Evolutionary conservation across 2,888 invertebrate genomes (phyloP).

Genomic region (Orthonychiurus folsomi): DNA sequence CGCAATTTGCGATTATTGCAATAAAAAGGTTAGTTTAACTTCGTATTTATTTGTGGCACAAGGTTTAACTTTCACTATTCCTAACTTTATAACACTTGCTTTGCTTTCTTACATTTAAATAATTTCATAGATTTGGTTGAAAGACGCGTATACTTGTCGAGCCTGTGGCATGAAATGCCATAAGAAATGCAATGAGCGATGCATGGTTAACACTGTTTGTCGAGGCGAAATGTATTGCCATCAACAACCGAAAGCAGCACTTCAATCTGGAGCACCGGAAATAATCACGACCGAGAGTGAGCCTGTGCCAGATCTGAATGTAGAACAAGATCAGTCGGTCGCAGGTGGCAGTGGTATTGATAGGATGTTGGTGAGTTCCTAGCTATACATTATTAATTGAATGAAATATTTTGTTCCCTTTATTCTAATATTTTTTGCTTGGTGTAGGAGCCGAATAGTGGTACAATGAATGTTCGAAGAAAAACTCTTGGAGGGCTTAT

Average conservation of each 20-base stretch:
- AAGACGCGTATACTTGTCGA: slow-evolving; percentile 86
- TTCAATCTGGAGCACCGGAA: slow-evolving; percentile 26
- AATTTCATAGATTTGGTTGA: slow-evolving; percentile 74
- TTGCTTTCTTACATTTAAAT: slow-evolving; percentile 6
- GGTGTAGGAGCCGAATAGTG: background rate
- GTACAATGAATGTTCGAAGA: slow-evolving; percentile 21
- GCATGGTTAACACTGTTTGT: slow-evolving; percentile 63
- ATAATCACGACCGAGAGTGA: slow-evolving; percentile 38
- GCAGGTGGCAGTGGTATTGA: background rate
- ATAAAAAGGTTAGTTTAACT: slow-evolving; percentile 83
- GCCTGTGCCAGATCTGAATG: slow-evolving; percentile 13
- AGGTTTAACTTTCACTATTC: too few species aligned
- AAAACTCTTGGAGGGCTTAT: slow-evolving; percentile 36
- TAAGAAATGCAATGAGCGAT: slow-evolving; percentile 87
- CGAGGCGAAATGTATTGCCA: slow-evolving; percentile 22
- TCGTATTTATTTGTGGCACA: too few species aligned
- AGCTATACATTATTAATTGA: slow-evolving; percentile 4
- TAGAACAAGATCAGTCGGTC: background rate
- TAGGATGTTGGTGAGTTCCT: background rate
- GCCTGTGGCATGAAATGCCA: slow-evolving; percentile 86
- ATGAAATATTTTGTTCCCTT: too few species aligned
- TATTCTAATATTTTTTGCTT: too few species aligned
- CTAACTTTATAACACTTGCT: background rate
- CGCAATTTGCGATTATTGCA: slow-evolving; percentile 86
- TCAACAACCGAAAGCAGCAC: slow-evolving; percentile 9